These are phyloP conservation scores for Tapirus terrestris DNA, from an alignment of 2,113 vertebrate genomes.

Conservation along the genomic window DNA sequence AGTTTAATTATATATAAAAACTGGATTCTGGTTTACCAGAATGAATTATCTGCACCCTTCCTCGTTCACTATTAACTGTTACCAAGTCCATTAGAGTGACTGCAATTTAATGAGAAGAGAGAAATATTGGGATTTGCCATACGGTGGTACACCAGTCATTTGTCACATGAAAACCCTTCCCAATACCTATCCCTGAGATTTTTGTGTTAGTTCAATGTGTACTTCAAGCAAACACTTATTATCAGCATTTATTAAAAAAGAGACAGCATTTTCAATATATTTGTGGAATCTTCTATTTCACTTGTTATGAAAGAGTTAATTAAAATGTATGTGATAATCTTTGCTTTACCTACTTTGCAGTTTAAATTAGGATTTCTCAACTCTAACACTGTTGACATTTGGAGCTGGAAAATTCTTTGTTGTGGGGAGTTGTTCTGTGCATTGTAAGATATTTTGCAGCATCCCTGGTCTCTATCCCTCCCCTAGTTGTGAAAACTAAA, in stretches of 20 bases:
- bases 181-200: background rate
- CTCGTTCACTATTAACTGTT: background rate
- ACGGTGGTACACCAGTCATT: background rate
- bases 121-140: background rate
- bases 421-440: background rate
- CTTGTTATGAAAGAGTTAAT: background rate
- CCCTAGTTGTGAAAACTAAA: background rate
- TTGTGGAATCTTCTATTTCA: background rate
- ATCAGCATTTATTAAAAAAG: background rate
- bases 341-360: background rate
- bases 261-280: background rate
- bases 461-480: background rate
- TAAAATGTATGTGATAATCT: background rate
- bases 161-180: background rate
- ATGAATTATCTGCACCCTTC: background rate
- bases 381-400: background rate
- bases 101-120: background rate
- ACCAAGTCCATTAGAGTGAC: background rate
- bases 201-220: background rate
- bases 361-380: constrained; percentile 2
- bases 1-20: background rate
- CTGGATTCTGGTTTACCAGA: background rate
- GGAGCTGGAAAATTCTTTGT: background rate
- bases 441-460: background rate
- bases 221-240: background rate